A percentile compares a stretch with the other conserved stretches of the same genome.
phyloP scores from a whole-genome alignment of 2,113 vertebrate species.

The Craseonycteris thonglongyai region DNA sequence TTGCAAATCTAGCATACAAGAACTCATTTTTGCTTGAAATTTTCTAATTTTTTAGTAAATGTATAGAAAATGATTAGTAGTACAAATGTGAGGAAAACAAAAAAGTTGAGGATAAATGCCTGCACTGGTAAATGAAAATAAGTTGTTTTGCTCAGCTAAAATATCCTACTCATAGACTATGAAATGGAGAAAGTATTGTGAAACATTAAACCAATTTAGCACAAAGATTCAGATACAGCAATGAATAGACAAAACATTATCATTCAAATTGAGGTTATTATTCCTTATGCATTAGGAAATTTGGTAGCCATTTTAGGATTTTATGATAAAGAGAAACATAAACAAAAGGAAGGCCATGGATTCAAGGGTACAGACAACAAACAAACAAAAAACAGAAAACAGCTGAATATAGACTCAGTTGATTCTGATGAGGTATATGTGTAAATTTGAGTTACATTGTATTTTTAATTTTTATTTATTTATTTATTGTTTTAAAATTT shows the following conservation, averaged over 20 bases:
- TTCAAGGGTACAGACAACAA: not conserved
- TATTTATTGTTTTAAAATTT: too few relatives aligned
- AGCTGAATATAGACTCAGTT: not conserved
- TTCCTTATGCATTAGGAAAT: not conserved
- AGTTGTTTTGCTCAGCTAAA: not conserved
- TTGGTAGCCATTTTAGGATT: not conserved
- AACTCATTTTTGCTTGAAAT: not conserved
- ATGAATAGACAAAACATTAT: not conserved
- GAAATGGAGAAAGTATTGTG: not conserved
- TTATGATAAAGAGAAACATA: not conserved
- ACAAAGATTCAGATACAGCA: not conserved
- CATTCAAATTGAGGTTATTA: not conserved
- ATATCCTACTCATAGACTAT: not conserved
- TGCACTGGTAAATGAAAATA: not conserved
- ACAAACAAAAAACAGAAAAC: not conserved
- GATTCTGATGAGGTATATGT: not conserved
- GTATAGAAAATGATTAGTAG: not conserved
- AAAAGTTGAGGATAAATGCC: conserved; percentile 6
- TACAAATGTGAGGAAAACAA: conserved; percentile 11
- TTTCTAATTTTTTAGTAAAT: not conserved
- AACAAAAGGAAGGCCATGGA: not conserved
- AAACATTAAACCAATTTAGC: not conserved
- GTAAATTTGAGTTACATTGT: not conserved
- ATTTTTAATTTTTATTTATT: not conserved
- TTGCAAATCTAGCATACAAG: not conserved